Evolutionary conservation across 2,888 invertebrate genomes (phyloP), one percentile per base, ranked within the genome.

Genomic region (Neria commutata): DNA sequence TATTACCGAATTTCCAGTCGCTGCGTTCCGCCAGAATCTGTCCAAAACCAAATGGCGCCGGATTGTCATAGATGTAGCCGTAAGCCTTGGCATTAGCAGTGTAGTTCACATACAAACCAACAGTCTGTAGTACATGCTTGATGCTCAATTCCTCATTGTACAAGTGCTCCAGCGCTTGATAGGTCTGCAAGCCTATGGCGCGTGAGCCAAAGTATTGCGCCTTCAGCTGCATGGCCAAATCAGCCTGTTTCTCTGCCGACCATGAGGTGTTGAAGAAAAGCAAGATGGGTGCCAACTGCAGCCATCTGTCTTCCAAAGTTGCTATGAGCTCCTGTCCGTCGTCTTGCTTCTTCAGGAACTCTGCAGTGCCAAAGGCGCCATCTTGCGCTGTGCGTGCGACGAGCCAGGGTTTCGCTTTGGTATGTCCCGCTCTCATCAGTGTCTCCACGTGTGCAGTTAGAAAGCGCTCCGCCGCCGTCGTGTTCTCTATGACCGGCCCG

Each of bases 351-450:
- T 69, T 66, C 34, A 81, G 66, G 33, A 83, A 80, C 58, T 81
- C 83, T 72, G 65, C 45, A 46, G 86, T 88, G 10, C 90, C 90
- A 68, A 88, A 90, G 17, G 89, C 81, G 60, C 91, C 91, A 77
- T 91, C 91, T 54, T 89, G 86, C 24, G 86, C 84, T 0, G 88
- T 87, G 47, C 88, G 84, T 3, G 87, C 86, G 10, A 87, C 83
- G 55, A 92, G 84, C 83, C 89, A 87, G 0, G 92, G 91, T 62
- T 87, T 84, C 48, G 85, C 83, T 1, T 60, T 58, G 68, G 87
- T 85, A 46, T 84, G 80, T 0, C 88, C 88, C 8, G 83, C 80
- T 29, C 69, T 64, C 26, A 82, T 72, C 34, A 84, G 80, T 48
- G 84, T 82, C 67, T 84, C 85, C 0, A 91, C 91, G 64, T 88